A percentile compares a stretch with the other conserved stretches of the same genome.
Conservation (phyloP, 2,888 invertebrate species). For the Himalopsyche japonica region DNA sequence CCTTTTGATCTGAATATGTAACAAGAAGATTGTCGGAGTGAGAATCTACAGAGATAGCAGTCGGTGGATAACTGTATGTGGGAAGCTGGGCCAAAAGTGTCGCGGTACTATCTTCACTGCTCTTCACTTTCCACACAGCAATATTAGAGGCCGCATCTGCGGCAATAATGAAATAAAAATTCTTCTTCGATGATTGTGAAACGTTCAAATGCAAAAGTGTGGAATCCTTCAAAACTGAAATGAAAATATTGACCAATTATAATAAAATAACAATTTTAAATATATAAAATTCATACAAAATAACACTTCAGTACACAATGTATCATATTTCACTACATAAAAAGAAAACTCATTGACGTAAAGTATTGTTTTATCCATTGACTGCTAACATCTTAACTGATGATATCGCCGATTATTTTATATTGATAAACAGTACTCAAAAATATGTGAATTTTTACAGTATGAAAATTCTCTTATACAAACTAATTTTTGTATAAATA, state of each 20-base stretch:
- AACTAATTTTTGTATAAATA: too few species aligned
- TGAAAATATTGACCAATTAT: neutral
- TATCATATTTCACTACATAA: neutral
- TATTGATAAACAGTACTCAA: too few species aligned
- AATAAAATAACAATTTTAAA: too few species aligned
- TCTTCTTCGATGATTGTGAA: conserved; percentile 41
- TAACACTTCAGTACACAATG: neutral
- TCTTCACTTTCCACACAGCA: conserved; percentile 61
- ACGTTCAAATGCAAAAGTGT: conserved; percentile 55
- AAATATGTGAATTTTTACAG: too few species aligned
- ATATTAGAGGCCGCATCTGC: conserved; percentile 70
- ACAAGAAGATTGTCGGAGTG: conserved; percentile 64
- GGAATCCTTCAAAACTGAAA: conserved; percentile 61
- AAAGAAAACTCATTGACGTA: too few species aligned
- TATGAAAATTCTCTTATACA: too few species aligned
- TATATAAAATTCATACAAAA: too few species aligned
- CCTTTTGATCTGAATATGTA: conserved; percentile 80
- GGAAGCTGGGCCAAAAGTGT: conserved; percentile 64
- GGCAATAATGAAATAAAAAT: conserved; percentile 63
- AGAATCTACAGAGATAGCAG: conserved; percentile 71
- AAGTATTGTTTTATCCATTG: too few species aligned
- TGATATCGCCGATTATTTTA: too few species aligned
- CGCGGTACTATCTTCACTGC: conserved; percentile 43
- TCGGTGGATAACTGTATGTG: conserved; percentile 68
- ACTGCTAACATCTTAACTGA: too few species aligned